Conservation (phyloP, 2,797 vertebrate species). For the Botia almorhae region DNA sequence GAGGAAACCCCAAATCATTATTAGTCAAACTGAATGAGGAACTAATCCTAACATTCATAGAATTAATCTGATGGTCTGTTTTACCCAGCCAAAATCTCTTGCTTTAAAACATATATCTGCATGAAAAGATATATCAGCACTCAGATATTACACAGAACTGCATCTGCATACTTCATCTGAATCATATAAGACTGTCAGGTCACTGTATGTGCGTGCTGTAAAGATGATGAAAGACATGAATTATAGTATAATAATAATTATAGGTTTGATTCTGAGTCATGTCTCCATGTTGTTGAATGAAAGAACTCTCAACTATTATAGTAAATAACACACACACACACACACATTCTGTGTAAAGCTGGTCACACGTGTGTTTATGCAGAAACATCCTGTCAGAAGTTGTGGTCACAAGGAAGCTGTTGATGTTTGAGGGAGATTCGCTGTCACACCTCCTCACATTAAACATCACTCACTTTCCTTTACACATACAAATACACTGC, state of each 20-base stretch:
- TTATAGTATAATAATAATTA: too few relatives aligned
- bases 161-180: neutral
- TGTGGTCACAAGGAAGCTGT: slow-evolving; percentile 8
- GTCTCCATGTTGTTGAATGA: neutral
- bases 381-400: slow-evolving; percentile 2
- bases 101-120: neutral
- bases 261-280: too few relatives aligned
- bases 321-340: neutral
- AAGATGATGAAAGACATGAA: neutral
- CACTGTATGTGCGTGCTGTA: neutral
- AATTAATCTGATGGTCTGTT: neutral
- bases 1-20: neutral
- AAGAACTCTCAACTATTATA: neutral
- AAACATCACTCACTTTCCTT: neutral
- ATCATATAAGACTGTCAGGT: neutral
- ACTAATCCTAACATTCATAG: too few relatives aligned
- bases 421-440: slow-evolving; percentile 40
- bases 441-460: slow-evolving; percentile 19
- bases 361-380: neutral
- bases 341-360: too few relatives aligned
- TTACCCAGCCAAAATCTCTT: neutral
- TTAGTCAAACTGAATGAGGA: neutral
- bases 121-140: neutral
- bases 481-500: neutral
- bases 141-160: too few relatives aligned